A percentile compares a stretch with the other conserved stretches of the same genome.
phyloP scores from a whole-genome alignment of 2,888 invertebrate species.

The Seira ritae region DNA sequence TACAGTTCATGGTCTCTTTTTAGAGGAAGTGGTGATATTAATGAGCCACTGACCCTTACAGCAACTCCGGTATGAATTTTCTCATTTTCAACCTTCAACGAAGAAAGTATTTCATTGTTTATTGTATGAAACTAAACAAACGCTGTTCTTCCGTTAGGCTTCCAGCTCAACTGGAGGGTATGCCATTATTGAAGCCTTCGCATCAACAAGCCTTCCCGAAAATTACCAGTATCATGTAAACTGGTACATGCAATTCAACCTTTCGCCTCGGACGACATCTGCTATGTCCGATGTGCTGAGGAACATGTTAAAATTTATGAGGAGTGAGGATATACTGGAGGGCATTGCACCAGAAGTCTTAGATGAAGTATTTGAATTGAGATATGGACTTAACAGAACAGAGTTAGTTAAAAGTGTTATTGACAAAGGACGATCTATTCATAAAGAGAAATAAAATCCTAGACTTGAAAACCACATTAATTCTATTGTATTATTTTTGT shows the following conservation, averaged over 20 bases:
- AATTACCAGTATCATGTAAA: conserved; percentile 2
- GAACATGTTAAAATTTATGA: conserved; percentile 2
- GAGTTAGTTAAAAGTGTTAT: neutral
- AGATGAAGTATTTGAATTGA: conserved; percentile 1
- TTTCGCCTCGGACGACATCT: neutral
- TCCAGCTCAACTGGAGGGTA: neutral
- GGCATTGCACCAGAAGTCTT: neutral
- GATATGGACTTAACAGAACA: neutral
- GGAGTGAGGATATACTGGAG: neutral
- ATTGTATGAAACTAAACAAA: too few species aligned
- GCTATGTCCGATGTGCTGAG: neutral
- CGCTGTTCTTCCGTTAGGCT: neutral
- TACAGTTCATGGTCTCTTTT: neutral
- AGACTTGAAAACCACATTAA: too few species aligned
- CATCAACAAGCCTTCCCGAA: neutral
- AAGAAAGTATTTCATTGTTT: too few species aligned
- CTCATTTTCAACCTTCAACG: too few species aligned
- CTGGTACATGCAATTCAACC: neutral
- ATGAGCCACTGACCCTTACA: neutral
- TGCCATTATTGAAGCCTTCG: neutral
- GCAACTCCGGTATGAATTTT: neutral
- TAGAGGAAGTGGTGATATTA: neutral
- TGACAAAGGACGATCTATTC: neutral
- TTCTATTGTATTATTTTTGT: too few species aligned
- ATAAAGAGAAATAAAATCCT: too few species aligned